phyloP scores from a whole-genome alignment of 2,797 vertebrate species.

The Enteromius radiatus region DNA sequence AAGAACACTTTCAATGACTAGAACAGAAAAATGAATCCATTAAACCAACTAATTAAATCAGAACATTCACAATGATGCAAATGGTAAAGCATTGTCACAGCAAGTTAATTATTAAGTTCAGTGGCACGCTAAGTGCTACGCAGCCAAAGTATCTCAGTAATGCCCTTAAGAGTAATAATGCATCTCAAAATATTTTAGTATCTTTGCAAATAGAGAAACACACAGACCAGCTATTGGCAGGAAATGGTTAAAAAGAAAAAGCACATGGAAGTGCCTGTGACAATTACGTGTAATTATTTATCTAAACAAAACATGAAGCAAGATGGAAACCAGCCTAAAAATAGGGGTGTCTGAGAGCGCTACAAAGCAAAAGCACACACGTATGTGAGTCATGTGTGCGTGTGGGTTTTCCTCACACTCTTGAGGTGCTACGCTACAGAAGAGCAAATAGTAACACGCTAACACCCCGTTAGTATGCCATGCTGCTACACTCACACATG shows the following conservation, averaged over 20 bases:
- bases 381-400: slow-evolving; percentile 23
- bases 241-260: not conserved
- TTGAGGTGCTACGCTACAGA: slow-evolving; percentile 42
- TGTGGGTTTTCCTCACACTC: slow-evolving; percentile 36
- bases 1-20: slow-evolving; percentile 11
- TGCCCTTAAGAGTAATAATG: not conserved
- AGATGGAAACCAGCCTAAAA: not conserved
- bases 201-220: not conserved
- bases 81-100: slow-evolving; percentile 4
- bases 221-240: slow-evolving; percentile 1
- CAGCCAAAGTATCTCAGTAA: not conserved
- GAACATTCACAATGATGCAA: slow-evolving; percentile 19
- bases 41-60: slow-evolving; percentile 11
- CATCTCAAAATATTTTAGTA: not conserved
- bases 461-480: slow-evolving; percentile 36
- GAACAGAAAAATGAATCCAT: not conserved
- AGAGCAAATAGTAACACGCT: slow-evolving; percentile 50
- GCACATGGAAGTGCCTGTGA: not conserved
- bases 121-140: not conserved
- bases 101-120: slow-evolving; percentile 17
- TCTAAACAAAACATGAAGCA: slow-evolving; percentile 4
- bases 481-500: not conserved
- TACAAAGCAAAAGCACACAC: slow-evolving; percentile 1
- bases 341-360: not conserved
- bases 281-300: slow-evolving; percentile 23